Evolutionary conservation across 2,888 invertebrate species (phyloP), one percentile per base, ranked within the genome.

Genomic region (Melanchra persicariae): DNA sequence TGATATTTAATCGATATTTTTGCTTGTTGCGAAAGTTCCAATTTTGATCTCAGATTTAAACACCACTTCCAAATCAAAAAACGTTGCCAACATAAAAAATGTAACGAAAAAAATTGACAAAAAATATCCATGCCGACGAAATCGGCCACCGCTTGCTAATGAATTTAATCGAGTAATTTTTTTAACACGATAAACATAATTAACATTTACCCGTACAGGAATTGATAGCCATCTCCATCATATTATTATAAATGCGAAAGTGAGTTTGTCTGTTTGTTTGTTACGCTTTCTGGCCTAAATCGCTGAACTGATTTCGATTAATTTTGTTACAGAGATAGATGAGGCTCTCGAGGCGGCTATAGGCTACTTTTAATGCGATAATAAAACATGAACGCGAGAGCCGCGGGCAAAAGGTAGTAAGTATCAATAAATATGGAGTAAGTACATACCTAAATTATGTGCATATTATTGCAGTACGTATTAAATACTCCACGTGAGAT

Each of bases 171-270:
- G 9, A 43, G 22, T 43, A 40, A 59, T 57, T 67, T 30, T n/a
- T 68, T 40, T 40, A 68, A 57, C 5, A 22, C 47, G 22, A 9
- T 71, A n/a, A 68, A 47, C 5, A 45, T 47, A 68, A 74, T 67
- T 54, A 83, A 81, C 77, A 82, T 80, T 74, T n/a, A 64, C 9
- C 9, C 26, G 34, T 19, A 58, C n/a, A 37, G 49, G 22, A 52
- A 60, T 49, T n/a, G 47, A 59, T 24, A 55, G 40, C 22, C 12
- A 49, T 47, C 57, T 24, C 40, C 15, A 10, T 9, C 8, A 9
- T 47, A 19, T 19, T 12, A 45, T 12, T 26, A 17, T 52, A 52
- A 52, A 52, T 8, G 26, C 26, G 22, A 26, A 52, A 52, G 15
- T 26, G 17, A 52, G 17, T 52, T 15, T 26, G 52, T 52, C 10